These are phyloP conservation scores for Volucella zonaria DNA, from an alignment of 2,888 invertebrate genomes.

Conservation along the genomic window DNA sequence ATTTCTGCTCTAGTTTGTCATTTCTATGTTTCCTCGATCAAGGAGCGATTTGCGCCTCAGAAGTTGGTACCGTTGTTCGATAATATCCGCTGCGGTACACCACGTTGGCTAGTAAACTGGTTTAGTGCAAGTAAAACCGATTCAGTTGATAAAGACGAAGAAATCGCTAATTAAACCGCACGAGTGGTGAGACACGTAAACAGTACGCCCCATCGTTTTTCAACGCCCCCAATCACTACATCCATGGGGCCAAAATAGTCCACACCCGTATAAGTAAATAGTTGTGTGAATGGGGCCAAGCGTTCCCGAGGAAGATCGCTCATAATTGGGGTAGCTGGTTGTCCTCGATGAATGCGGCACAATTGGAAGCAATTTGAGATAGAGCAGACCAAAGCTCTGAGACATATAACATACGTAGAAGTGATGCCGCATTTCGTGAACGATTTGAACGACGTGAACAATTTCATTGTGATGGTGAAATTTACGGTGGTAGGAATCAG, in stretches of 20 bases:
- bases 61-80: constrained; percentile 58
- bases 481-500: constrained; percentile 47
- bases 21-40: background rate
- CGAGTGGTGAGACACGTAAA: too few relatives aligned
- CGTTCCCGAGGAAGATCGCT: constrained; percentile 40
- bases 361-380: constrained; percentile 16
- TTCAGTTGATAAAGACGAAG: constrained; percentile 25
- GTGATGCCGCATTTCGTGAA: constrained; percentile 51
- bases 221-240: too few relatives aligned
- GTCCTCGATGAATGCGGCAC: constrained; percentile 33
- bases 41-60: constrained; percentile 26
- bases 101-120: constrained; percentile 42
- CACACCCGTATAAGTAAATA: too few relatives aligned
- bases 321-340: constrained; percentile 10
- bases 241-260: too few relatives aligned
- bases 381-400: constrained; percentile 41
- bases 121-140: constrained; percentile 44
- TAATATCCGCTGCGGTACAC: constrained; percentile 24
- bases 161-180: constrained; percentile 1
- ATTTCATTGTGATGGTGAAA: constrained; percentile 48
- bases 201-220: too few relatives aligned
- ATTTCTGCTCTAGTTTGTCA: constrained; percentile 21
- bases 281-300: background rate
- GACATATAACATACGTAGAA: constrained; percentile 28
- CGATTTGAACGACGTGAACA: too few relatives aligned